Conservation (phyloP, 92 coral and sea anemone genomes). For the Umimayanthus kanabou region DNA sequence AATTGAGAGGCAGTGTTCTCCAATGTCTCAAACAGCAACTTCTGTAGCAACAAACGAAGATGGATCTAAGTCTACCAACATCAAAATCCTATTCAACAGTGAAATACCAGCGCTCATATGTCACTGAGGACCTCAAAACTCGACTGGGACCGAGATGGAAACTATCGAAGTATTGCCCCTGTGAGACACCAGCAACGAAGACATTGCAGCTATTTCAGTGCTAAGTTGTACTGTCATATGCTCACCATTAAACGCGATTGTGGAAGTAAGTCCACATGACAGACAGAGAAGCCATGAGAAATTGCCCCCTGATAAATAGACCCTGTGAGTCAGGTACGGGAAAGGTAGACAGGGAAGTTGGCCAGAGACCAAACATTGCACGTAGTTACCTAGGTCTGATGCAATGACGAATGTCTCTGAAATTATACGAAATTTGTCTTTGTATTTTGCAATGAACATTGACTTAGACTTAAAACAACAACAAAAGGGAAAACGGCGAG, state of each 20-base stretch:
- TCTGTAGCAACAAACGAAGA: conserved; percentile 23
- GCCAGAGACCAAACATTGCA: no score
- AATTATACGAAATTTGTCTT: no score
- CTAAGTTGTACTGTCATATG: conserved; percentile 60
- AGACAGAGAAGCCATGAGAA: no score
- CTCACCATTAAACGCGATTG: conserved; percentile 44
- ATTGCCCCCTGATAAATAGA: no score
- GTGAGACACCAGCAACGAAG: conserved; percentile 36
- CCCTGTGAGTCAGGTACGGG: no score
- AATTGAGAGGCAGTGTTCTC: conserved; percentile 37
- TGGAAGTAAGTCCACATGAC: conserved; percentile 47
- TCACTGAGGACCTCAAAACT: conserved; percentile 27
- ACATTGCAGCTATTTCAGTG: conserved; percentile 38
- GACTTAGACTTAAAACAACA: no score
- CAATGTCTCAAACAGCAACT: conserved; percentile 33
- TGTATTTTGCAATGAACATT: no score
- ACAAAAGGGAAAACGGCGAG: no score
- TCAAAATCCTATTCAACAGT: conserved; percentile 41
- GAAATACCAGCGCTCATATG: conserved; percentile 42
- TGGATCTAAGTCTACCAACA: conserved; percentile 27
- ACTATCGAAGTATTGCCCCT: conserved; percentile 44
- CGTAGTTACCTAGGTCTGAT: no score
- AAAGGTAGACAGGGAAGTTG: no score
- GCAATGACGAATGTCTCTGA: no score
- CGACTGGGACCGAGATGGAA: conserved; percentile 42